These are phyloP conservation scores for Lepidotrigona ventralis DNA, from an alignment of 1,140 invertebrate species.

Conservation along the genomic window DNA sequence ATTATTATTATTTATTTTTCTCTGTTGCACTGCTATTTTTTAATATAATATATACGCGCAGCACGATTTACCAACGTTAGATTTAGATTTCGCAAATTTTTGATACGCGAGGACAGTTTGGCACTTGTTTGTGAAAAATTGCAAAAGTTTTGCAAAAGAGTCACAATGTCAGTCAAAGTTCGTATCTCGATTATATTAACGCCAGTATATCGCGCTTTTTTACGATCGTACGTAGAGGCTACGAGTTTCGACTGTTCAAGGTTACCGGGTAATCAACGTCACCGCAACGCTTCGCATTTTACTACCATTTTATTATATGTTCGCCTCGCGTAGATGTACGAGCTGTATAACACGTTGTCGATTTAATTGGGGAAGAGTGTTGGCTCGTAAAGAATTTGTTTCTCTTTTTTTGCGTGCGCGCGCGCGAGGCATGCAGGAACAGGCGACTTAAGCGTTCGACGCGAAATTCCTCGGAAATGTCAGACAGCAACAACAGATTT, in stretches of 20 bases:
- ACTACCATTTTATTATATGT: not conserved
- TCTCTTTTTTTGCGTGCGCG: too few species aligned
- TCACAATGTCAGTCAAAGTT: not conserved
- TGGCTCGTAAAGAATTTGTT: not conserved
- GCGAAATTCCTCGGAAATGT: too few species aligned
- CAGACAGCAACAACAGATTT: not conserved
- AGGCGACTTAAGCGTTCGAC: too few species aligned
- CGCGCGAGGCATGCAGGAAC: too few species aligned
- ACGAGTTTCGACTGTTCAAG: not conserved
- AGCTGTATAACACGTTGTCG: not conserved
- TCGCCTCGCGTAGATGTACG: not conserved
- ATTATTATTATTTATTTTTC: too few species aligned
- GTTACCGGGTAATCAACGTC: not conserved
- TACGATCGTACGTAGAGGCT: not conserved
- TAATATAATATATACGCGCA: slow-evolving; percentile 26
- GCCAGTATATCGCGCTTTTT: not conserved
- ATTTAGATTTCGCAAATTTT: not conserved
- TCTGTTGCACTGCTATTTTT: not conserved
- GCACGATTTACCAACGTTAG: not conserved
- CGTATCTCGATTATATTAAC: not conserved
- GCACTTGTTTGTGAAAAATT: not conserved
- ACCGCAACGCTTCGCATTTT: not conserved
- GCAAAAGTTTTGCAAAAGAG: too few species aligned
- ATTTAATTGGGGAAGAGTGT: not conserved
- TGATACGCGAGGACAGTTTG: not conserved